A percentile compares a stretch with the other conserved stretches of the same genome.
Evolutionary conservation across 2,888 invertebrate species (phyloP).

Genomic region (Andricus quercusramuli): DNA sequence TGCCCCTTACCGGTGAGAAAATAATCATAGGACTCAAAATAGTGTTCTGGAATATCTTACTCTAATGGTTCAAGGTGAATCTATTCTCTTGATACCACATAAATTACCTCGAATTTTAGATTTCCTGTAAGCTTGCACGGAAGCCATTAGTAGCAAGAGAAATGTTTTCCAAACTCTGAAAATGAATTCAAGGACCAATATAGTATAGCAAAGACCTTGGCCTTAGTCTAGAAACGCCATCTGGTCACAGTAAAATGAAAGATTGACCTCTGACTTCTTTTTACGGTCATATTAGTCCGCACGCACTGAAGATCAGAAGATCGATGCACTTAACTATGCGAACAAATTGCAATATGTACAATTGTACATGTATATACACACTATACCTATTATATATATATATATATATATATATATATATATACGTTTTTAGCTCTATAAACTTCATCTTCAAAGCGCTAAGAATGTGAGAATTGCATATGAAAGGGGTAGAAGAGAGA

Average conservation of each 20-base stretch:
- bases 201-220: not conserved
- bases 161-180: constrained; percentile 25
- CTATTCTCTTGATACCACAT: constrained; percentile 21
- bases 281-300: not conserved
- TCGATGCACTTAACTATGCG: not conserved
- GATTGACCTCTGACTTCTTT: not conserved
- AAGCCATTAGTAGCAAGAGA: constrained; percentile 6
- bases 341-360: no score
- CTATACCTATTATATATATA: no score
- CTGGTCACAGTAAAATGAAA: not conserved
- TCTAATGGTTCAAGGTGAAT: not conserved
- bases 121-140: not conserved
- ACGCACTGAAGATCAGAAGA: not conserved
- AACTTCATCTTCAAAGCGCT: no score
- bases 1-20: not conserved
- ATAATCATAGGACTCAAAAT: not conserved
- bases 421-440: no score
- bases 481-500: no score
- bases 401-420: no score
- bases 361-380: no score
- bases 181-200: constrained; percentile 23
- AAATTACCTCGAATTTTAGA: constrained; percentile 25
- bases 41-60: not conserved
- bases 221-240: not conserved
- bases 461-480: no score